These are phyloP conservation scores for Quadroppia sp. DNA, from an alignment of 2,888 invertebrate genomes.

Conservation along the genomic window DNA sequence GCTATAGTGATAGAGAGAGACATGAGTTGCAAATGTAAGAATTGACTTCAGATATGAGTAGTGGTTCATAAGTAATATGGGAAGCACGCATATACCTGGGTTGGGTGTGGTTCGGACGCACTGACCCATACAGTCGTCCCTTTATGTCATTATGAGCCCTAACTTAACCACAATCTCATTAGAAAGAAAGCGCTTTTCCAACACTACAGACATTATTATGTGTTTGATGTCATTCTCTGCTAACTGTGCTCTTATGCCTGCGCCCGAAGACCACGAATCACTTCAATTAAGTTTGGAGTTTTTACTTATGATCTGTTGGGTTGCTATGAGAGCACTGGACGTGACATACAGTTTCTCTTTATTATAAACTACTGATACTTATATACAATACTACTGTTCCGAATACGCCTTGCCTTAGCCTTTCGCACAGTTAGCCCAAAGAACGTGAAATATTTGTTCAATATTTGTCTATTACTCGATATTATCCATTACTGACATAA, in stretches of 20 bases:
- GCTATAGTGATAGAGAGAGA: not conserved
- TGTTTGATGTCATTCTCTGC: not conserved
- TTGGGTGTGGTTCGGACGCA: slow-evolving; percentile 21
- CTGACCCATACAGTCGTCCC: slow-evolving; percentile 16
- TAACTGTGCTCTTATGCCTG: not conserved
- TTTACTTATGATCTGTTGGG: slow-evolving; percentile 11
- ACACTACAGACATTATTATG: no score
- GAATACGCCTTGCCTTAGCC: not conserved
- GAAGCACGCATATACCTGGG: not conserved
- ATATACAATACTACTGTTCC: not conserved
- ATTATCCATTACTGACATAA: slow-evolving; percentile 6
- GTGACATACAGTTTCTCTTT: not conserved
- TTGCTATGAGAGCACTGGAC: slow-evolving; percentile 6
- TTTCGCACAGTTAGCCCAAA: not conserved
- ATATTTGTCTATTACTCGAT: not conserved
- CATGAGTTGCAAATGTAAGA: not conserved
- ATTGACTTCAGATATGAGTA: slow-evolving; percentile 1
- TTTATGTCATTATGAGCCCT: not conserved
- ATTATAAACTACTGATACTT: not conserved
- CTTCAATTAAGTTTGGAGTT: not conserved
- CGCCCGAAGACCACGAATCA: slow-evolving; percentile 1
- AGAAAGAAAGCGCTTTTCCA: slow-evolving; percentile 1
- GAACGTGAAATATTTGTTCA: slow-evolving; percentile 11
- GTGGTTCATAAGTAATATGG: slow-evolving; percentile 12
- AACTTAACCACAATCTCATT: not conserved